Conservation (phyloP, 2,888 invertebrate genomes). For the Pristionchus arcanus region DNA sequence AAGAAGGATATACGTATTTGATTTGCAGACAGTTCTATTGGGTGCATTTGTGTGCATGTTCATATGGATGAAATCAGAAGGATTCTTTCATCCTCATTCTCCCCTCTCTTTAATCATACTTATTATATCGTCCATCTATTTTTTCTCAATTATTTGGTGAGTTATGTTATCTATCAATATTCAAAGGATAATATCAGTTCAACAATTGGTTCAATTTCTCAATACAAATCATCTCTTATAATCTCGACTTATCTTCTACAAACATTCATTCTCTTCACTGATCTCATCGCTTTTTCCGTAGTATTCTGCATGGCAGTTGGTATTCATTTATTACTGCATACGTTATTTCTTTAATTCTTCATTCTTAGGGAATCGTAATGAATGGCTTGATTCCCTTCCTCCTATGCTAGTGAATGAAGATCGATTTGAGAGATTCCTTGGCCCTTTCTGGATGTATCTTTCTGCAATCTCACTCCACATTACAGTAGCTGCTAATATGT, state of each 20-base stretch:
- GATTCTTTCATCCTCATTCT: constrained; percentile 49
- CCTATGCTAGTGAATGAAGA: constrained; percentile 30
- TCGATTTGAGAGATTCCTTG: constrained; percentile 67
- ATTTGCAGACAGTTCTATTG: constrained; percentile 11
- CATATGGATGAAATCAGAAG: constrained; percentile 43
- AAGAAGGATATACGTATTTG: too few relatives aligned
- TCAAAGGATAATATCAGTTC: neutral
- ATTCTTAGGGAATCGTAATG: constrained; percentile 51
- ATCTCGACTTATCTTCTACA: constrained; percentile 49
- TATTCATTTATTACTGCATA: constrained; percentile 13
- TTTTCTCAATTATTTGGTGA: constrained; percentile 20
- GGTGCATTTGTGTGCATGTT: neutral
- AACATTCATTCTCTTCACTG: constrained; percentile 72
- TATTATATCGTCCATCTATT: constrained; percentile 12
- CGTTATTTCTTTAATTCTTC: neutral
- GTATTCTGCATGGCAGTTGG: constrained; percentile 76
- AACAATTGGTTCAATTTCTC: neutral
- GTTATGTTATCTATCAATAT: neutral
- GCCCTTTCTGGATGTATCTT: constrained; percentile 78
- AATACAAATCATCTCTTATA: neutral
- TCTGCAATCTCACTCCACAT: constrained; percentile 77
- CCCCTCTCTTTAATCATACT: neutral
- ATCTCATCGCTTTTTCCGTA: constrained; percentile 72
- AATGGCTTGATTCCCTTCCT: constrained; percentile 52
- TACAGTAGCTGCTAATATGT: constrained; percentile 75